Evolutionary conservation across 2,113 vertebrate genomes (phyloP), one percentile per base, ranked within the genome.

Genomic region (Aleadryas rufinucha): DNA sequence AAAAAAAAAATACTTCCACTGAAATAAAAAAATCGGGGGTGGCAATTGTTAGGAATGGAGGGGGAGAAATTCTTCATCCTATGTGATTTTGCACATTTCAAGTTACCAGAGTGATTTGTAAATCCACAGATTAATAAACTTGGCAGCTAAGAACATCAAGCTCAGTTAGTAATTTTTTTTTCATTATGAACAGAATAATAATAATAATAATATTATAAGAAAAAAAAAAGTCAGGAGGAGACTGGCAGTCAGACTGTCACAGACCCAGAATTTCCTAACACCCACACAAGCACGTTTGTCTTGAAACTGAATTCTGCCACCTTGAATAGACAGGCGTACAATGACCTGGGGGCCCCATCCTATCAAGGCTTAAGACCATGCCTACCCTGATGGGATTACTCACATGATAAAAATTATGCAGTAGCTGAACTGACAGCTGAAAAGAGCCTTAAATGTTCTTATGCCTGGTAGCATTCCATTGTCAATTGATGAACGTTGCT

Each of bases 361-460:
- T 45, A 84, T 89, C 90, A 84, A 85, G 85, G 83, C 92, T 96
- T 95, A 96, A 92, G 79, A 81, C 95, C 57, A 13, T 89, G 92
- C 80, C 49, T 86, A 71, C 45, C 89, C 91, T 94, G 96, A 92
- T 90, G 78, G 90, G 90, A 96, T 95, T 94, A 93, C 71, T 90
- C 89, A 75, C 69, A 92, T 26, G 65, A 83, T 89, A 72, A 89
- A 96, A 92, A 92, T 90, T 86, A 95, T 54, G 72, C 95, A 78
- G 78, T 54, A 89, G 86, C 87, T 94, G 52, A 96, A 93, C 74
- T 52, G 92, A 94, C 91, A 97, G 92, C 83, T 78, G 80, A 95
- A 95, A 96, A 96, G 93, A 96, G 76, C 61, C 50, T 96, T 94
- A 96, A 94, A 96, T 86, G 81, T 89, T 92, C 93, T 97, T 95